Conservation (phyloP, 2,888 invertebrate genomes). For the Apamea sordens region DNA sequence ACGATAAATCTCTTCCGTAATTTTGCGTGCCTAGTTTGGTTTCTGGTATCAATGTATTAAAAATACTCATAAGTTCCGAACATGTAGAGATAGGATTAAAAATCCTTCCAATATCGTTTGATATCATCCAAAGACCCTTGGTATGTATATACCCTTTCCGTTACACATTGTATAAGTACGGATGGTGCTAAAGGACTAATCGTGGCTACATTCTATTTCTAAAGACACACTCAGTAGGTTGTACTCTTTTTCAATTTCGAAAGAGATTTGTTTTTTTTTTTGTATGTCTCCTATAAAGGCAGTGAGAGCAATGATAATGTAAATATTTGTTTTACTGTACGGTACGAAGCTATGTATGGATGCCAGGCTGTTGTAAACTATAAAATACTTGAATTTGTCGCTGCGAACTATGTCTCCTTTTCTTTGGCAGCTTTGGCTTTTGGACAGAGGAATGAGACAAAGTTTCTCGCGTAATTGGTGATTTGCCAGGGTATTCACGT, state of each 20-base stretch:
- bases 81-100: too few species aligned
- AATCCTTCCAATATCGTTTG: too few species aligned
- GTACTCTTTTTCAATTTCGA: constrained; percentile 71
- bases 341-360: constrained; percentile 77
- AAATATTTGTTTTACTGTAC: constrained; percentile 81
- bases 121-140: too few species aligned
- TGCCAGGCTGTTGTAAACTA: constrained; percentile 83
- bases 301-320: constrained; percentile 82
- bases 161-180: constrained; percentile 13
- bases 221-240: constrained; percentile 75
- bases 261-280: constrained; percentile 59
- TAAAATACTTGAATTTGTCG: constrained; percentile 78
- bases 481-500: constrained; percentile 84
- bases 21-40: too few species aligned
- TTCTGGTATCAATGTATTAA: too few species aligned
- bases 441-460: constrained; percentile 68
- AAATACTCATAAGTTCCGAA: too few species aligned
- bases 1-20: too few species aligned
- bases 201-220: constrained; percentile 60
- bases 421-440: constrained; percentile 56
- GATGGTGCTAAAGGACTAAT: constrained; percentile 82
- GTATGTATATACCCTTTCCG: too few species aligned
- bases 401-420: constrained; percentile 58
- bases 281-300: constrained; percentile 69
- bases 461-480: constrained; percentile 79